A percentile compares a stretch with the other conserved stretches of the same genome.
Conservation (phyloP, 1,140 invertebrate species). For the Antheraea pernyi region DNA sequence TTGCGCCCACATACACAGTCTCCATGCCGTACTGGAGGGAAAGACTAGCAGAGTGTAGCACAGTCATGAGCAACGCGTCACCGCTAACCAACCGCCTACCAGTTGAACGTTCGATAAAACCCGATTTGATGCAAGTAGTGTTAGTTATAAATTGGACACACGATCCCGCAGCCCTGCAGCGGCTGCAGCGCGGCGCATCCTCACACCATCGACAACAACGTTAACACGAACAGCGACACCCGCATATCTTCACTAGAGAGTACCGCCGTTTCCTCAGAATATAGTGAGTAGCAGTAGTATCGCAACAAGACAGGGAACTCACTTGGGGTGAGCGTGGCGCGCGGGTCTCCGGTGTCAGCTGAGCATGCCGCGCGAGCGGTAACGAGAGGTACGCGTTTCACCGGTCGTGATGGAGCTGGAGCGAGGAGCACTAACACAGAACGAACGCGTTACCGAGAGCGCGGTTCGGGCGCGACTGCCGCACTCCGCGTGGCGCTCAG, state of each 20-base stretch:
- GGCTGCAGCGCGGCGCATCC: constrained; percentile 6
- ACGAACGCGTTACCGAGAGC: constrained; percentile 20
- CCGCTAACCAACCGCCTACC: too few species aligned
- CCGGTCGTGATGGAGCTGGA: constrained; percentile 19
- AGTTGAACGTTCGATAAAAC: too few species aligned
- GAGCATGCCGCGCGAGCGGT: constrained; percentile 27
- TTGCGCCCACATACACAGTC: too few species aligned
- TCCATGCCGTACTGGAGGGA: too few species aligned
- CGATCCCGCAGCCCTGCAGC: background rate
- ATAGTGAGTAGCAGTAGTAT: background rate
- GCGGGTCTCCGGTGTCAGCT: constrained; percentile 35
- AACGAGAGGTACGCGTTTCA: constrained; percentile 20
- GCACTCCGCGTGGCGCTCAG: constrained; percentile 33
- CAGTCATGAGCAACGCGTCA: too few species aligned
- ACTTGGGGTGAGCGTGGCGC: constrained; percentile 23
- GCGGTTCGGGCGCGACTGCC: constrained; percentile 45
- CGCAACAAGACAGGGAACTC: constrained; percentile 6
- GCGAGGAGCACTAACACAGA: constrained; percentile 12
- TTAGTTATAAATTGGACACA: background rate
- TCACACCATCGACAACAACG: background rate
- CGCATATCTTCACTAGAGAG: background rate
- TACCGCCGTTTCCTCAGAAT: background rate
- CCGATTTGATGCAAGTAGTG: too few species aligned
- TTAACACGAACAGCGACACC: background rate
- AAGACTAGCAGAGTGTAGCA: too few species aligned